These are phyloP conservation scores for Gephyroberyx darwinii DNA, from an alignment of 2,797 vertebrate species.

Conservation along the genomic window DNA sequence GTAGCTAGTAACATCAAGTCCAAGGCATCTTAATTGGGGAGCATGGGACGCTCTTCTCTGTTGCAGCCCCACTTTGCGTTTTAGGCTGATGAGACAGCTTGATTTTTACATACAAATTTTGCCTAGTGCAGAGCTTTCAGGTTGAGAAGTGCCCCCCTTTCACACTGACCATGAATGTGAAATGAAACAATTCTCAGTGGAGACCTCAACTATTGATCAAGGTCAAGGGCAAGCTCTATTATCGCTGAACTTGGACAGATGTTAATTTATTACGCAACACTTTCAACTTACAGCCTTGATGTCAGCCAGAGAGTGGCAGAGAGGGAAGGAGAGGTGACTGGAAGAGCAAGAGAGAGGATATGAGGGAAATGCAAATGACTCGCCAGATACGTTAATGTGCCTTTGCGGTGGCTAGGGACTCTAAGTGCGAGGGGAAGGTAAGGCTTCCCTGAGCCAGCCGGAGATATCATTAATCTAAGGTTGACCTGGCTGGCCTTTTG, in stretches of 20 bases:
- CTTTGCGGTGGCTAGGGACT: constrained; percentile 59
- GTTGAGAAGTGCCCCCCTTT: constrained; percentile 28
- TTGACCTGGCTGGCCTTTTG: constrained; percentile 65
- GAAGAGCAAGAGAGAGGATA: constrained; percentile 25
- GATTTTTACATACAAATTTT: constrained; percentile 27
- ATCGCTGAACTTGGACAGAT: constrained; percentile 61
- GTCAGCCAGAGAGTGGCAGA: constrained; percentile 33
- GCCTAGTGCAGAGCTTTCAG: constrained; percentile 23
- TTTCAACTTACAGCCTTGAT: constrained; percentile 57
- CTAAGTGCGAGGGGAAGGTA: constrained; percentile 64
- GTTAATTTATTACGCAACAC: constrained; percentile 60
- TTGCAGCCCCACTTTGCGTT: constrained; percentile 28
- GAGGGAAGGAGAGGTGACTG: constrained; percentile 7
- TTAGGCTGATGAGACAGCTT: constrained; percentile 15
- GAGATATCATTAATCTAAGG: constrained; percentile 76
- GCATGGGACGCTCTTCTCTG: background rate
- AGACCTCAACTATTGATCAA: constrained; percentile 67
- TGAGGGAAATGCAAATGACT: constrained; percentile 74
- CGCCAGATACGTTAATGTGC: constrained; percentile 72
- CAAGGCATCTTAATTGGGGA: too few relatives aligned
- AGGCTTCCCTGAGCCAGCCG: constrained; percentile 57
- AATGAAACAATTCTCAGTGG: constrained; percentile 55
- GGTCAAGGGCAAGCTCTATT: constrained; percentile 63
- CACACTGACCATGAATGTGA: constrained; percentile 26
- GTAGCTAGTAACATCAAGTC: too few relatives aligned